These are phyloP conservation scores for Ectobius pallidus DNA, from an alignment of 2,888 invertebrate species.

Conservation along the genomic window DNA sequence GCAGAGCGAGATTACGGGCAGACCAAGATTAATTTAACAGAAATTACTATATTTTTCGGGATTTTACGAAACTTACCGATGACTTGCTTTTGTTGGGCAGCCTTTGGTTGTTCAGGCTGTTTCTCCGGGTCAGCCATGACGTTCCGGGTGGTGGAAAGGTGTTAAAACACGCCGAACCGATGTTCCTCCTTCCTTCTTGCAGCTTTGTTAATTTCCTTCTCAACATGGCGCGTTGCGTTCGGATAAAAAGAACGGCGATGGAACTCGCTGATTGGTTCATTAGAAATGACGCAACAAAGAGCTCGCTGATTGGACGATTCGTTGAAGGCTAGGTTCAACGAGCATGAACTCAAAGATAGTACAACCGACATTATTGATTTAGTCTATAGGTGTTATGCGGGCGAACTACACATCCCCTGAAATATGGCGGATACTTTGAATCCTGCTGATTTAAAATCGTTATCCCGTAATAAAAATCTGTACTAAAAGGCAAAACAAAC, in stretches of 20 bases:
- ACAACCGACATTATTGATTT: conserved; percentile 1
- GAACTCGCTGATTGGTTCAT: conserved; percentile 33
- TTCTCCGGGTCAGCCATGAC: conserved; percentile 97
- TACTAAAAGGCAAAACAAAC: too few relatives aligned
- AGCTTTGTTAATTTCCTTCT: conserved; percentile 60
- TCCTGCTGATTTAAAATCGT: too few relatives aligned
- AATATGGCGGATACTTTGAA: too few relatives aligned
- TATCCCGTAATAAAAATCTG: too few relatives aligned
- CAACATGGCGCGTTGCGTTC: conserved; percentile 51
- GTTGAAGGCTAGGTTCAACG: not conserved
- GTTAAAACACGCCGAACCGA: conserved; percentile 59
- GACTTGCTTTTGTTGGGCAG: conserved; percentile 83
- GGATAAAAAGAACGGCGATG: conserved; percentile 15
- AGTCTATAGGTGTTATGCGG: too few relatives aligned
- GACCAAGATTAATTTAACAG: conserved; percentile 14
- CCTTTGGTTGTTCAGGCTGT: conserved; percentile 74
- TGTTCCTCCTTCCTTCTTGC: conserved; percentile 58
- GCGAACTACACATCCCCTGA: too few relatives aligned
- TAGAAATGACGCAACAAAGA: conserved; percentile 9
- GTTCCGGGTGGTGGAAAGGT: conserved; percentile 65
- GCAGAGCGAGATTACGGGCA: conserved; percentile 2
- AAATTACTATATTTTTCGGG: not conserved
- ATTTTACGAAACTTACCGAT: conserved; percentile 69
- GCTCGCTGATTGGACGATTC: not conserved
- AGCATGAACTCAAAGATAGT: not conserved